Base-by-base conservation (phyloP, 2,797 vertebrate genomes). In the Gouania willdenowi region DNA sequence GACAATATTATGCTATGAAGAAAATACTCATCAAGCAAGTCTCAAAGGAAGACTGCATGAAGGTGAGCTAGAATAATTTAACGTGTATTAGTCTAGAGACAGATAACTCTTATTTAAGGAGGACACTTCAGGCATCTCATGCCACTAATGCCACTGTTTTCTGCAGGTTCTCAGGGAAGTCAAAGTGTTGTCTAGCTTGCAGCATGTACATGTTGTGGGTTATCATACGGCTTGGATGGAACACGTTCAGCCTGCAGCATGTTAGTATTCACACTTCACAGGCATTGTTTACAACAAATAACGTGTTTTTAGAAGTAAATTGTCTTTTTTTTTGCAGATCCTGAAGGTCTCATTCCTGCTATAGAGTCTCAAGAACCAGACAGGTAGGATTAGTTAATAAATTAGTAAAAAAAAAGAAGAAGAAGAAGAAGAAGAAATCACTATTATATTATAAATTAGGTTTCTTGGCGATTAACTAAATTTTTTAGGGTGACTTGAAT, bases 201-300 rank as follows among this genome's bases (percentile, higher is more conserved):
- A 97, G 67, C 94, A 99, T 36, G 79, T 88, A 3, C 92, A 90
- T 40, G 86, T 98, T 0, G 94, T 99, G 1, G 96, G 96, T 6
- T 99, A 99, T 53, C 95, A 98, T 83, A 98, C 96, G 1, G 95
- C 97, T 0, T 99, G 97, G 97, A 91, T 98, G 87, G 96, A 99
- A 12, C 93, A 98, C 9, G 90, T 95, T 49, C 93, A 98, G 28
- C 82, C 89, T 9, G 44, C 47, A 0, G 19, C 56, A 15, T 13
- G 88, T 89, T 49, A 78, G 81, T 74, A 15, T 34, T 42, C n/a
- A n/a, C n/a, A n/a, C n/a, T n/a, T n/a, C n/a, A n/a, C n/a, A n/a
- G n/a, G n/a, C n/a, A n/a, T n/a, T n/a, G n/a, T n/a, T n/a, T n/a
- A n/a, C n/a, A n/a, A n/a, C n/a, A n/a, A n/a, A n/a, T 19, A 6